These are phyloP conservation scores for Zosterops lateralis DNA, from an alignment of 2,113 vertebrate species.

Conservation along the genomic window DNA sequence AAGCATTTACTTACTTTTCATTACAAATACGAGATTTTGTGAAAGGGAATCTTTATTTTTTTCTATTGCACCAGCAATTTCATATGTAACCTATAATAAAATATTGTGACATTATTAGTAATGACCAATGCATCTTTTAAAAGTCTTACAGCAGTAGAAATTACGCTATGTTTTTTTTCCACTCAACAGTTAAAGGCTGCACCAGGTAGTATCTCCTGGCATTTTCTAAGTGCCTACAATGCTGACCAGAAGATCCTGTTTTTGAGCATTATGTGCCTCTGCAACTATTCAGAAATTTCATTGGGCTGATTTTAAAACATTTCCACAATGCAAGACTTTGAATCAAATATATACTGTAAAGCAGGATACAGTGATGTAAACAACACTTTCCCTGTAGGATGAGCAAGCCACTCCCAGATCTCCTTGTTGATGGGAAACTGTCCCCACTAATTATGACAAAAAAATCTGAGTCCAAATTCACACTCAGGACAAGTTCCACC, in stretches of 20 bases:
- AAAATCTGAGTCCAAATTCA: background rate
- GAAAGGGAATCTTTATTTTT: conserved; percentile 93
- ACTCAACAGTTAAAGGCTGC: background rate
- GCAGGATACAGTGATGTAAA: background rate
- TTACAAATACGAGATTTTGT: conserved; percentile 89
- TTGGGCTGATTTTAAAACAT: background rate
- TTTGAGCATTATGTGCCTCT: background rate
- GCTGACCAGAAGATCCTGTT: background rate
- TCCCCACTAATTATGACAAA: background rate
- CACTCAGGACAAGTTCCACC: background rate
- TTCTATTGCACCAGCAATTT: conserved; percentile 84
- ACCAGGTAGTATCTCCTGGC: background rate
- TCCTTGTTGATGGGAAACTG: background rate
- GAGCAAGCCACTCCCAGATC: background rate
- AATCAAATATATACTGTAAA: background rate
- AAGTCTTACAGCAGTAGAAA: background rate
- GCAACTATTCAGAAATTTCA: background rate
- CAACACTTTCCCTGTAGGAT: background rate
- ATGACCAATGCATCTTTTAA: background rate
- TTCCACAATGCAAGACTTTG: background rate
- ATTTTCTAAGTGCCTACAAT: background rate
- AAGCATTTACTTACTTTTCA: conserved; percentile 89
- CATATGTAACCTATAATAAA: conserved; percentile 86
- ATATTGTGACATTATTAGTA: conserved; percentile 58
- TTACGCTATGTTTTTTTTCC: background rate